Conservation (phyloP, 2,797 vertebrate species). For the Scolopax rusticola region DNA sequence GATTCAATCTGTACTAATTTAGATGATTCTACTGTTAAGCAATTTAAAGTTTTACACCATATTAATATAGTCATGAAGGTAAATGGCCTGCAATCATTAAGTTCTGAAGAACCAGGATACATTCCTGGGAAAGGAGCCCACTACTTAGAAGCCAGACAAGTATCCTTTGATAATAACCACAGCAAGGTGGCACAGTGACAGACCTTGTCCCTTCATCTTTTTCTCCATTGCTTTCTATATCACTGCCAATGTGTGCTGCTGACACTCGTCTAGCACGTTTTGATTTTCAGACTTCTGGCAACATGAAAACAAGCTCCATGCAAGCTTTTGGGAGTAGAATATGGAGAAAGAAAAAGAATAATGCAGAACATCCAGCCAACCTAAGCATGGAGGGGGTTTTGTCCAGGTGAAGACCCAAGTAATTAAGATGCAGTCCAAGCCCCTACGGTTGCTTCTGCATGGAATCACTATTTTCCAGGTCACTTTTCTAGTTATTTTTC, state of each 20-base stretch:
- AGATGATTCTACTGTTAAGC: not conserved
- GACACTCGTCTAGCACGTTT: not conserved
- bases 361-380: not conserved
- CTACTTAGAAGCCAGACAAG: conserved; percentile 1
- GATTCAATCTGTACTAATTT: not conserved
- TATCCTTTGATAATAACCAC: not conserved
- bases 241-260: not conserved
- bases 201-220: not conserved
- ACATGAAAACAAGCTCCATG: not conserved
- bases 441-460: not conserved
- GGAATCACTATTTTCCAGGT: not conserved
- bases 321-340: not conserved
- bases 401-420: not conserved
- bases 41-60: not conserved
- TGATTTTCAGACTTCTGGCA: not conserved
- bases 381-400: not conserved
- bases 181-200: not conserved
- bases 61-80: not conserved
- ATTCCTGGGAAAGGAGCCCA: not conserved
- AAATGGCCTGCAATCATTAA: not conserved
- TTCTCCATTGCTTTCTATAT: not conserved
- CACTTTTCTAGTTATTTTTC: not conserved
- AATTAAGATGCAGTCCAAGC: not conserved
- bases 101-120: not conserved
- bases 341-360: fast-evolving